Evolutionary conservation across 1,140 invertebrate species (phyloP).

Genomic region (Brachionus rotundiformis): DNA sequence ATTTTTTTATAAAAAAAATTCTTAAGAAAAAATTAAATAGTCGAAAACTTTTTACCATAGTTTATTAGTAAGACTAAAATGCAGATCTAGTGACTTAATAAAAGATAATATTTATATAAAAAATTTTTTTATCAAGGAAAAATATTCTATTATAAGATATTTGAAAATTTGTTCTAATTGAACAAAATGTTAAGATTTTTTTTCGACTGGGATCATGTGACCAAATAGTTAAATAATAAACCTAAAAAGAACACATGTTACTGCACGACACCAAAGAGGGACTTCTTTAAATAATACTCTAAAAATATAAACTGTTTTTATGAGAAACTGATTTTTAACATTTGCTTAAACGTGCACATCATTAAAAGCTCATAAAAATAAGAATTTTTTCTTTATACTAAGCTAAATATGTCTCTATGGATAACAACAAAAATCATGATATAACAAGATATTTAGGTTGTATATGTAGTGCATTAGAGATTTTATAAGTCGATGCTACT

Average conservation of each 20-base stretch:
- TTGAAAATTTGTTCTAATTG: too few species aligned
- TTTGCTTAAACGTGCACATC: background rate
- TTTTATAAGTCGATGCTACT: background rate
- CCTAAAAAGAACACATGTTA: background rate
- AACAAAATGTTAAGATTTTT: too few species aligned
- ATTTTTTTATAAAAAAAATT: too few species aligned
- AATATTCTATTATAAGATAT: too few species aligned
- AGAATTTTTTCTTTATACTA: background rate
- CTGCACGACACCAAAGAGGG: background rate
- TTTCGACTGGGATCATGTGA: background rate
- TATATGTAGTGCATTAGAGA: background rate
- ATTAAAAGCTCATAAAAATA: background rate
- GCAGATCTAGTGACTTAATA: too few species aligned
- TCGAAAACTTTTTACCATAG: too few species aligned
- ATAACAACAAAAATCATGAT: background rate
- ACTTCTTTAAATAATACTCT: background rate
- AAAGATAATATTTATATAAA: too few species aligned
- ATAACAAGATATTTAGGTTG: background rate
- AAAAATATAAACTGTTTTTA: background rate
- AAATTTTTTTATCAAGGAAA: too few species aligned
- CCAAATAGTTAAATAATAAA: background rate
- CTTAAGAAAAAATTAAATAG: too few species aligned
- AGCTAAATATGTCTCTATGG: constrained; percentile 12
- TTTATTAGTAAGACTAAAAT: too few species aligned
- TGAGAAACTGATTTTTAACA: background rate